phyloP scores from a whole-genome alignment of 2,113 vertebrate species.

The Bos taurus region DNA sequence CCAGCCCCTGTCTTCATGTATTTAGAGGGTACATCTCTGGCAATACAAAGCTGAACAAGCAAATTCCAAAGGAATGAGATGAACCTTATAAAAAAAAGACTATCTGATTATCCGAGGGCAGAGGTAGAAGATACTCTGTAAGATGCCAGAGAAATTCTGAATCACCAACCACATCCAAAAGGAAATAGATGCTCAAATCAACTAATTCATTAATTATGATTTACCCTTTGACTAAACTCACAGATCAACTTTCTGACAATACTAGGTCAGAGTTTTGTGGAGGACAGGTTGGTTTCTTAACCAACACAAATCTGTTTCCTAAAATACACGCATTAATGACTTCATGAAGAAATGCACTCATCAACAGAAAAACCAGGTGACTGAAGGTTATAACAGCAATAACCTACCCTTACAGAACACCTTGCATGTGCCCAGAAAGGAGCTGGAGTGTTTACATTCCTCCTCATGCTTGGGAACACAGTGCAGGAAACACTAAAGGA shows the following conservation, averaged over 20 bases:
- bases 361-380: neutral
- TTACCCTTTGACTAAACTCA: neutral
- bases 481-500: neutral
- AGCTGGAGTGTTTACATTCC: neutral
- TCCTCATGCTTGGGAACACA: neutral
- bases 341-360: neutral
- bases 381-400: neutral
- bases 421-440: neutral
- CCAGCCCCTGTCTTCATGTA: neutral
- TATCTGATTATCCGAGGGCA: neutral
- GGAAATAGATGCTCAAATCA: slow-evolving; percentile 21
- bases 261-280: neutral
- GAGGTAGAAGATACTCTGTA: neutral
- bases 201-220: slow-evolving; percentile 2
- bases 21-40: neutral
- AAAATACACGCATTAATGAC: neutral
- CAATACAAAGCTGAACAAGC: neutral
- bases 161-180: neutral
- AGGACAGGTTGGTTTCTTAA: neutral
- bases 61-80: neutral
- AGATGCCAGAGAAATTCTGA: slow-evolving; percentile 4
- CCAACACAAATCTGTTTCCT: neutral
- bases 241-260: neutral
- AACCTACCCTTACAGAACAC: neutral
- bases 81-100: neutral